Percentiles rank a stretch among this genome's conserved stretches.
phyloP scores from a whole-genome alignment of 64 coral and sea anemone genomes.

The Actinia equina region DNA sequence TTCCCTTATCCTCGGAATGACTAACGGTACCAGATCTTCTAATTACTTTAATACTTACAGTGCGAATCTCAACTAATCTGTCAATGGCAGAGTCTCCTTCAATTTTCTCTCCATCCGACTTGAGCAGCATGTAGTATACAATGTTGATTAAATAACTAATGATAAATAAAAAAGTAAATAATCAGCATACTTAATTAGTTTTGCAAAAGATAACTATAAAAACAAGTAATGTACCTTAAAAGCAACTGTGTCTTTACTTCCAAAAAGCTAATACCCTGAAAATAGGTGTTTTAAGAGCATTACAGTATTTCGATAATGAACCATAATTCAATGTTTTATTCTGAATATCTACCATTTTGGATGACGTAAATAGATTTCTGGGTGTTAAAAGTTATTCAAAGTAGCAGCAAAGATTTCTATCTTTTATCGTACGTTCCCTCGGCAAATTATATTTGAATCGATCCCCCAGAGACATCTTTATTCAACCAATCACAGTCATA shows the following conservation, averaged over 20 bases:
- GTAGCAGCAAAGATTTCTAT: too few relatives aligned
- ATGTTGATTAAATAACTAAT: conserved; percentile 92
- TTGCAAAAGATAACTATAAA: not conserved
- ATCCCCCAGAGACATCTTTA: too few relatives aligned
- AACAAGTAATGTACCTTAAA: not conserved
- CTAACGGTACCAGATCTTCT: too few relatives aligned
- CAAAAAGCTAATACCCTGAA: conserved; percentile 25
- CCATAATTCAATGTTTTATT: not conserved
- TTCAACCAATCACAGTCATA: too few relatives aligned
- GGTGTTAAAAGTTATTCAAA: too few relatives aligned
- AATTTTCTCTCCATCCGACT: conserved; percentile 67
- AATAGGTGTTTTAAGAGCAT: too few relatives aligned
- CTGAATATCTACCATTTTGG: too few relatives aligned
- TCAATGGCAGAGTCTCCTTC: conserved; percentile 68
- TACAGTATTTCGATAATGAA: not conserved
- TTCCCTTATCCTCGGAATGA: too few relatives aligned
- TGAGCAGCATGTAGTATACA: conserved; percentile 78
- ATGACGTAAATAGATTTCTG: too few relatives aligned
- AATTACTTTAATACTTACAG: conserved; percentile 57
- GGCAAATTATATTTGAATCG: too few relatives aligned
- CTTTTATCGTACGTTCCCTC: too few relatives aligned
- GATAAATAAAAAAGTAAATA: not conserved
- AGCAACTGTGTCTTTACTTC: conserved; percentile 17
- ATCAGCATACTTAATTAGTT: not conserved
- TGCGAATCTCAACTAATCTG: conserved; percentile 88